A percentile compares a stretch with the other conserved stretches of the same genome.
These are phyloP conservation scores for Chaetogeoica ovagalla DNA, from an alignment of 2,888 invertebrate genomes.

Conservation along the genomic window DNA sequence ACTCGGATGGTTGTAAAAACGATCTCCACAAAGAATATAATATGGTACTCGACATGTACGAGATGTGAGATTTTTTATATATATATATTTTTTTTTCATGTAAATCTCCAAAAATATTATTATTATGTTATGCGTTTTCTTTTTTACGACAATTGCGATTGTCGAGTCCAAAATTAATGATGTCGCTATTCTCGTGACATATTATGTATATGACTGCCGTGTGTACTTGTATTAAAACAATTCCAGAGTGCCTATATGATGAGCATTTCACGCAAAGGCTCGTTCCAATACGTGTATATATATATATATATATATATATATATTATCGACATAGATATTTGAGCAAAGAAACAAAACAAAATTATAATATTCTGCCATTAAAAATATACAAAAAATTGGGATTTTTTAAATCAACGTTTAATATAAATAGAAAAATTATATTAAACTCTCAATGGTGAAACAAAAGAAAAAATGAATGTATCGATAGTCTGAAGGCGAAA, in stretches of 20 bases:
- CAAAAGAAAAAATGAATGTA: too few relatives aligned
- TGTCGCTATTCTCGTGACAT: conserved; percentile 7
- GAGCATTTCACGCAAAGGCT: not conserved
- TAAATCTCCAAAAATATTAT: not conserved
- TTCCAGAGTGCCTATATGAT: not conserved
- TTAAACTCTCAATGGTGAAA: too few relatives aligned
- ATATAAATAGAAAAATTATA: too few relatives aligned
- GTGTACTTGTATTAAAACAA: conserved; percentile 6
- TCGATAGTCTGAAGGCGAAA: too few relatives aligned
- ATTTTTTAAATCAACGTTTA: too few relatives aligned
- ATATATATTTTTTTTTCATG: conserved; percentile 20
- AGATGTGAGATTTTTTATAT: conserved; percentile 6
- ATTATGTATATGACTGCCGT: not conserved
- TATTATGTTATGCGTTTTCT: not conserved
- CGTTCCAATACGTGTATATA: too few relatives aligned
- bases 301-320: too few relatives aligned
- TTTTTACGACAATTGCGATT: conserved; percentile 25
- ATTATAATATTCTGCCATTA: too few relatives aligned
- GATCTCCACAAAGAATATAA: conserved; percentile 12
- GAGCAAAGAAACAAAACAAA: too few relatives aligned
- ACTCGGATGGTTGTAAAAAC: conserved; percentile 3
- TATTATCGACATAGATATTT: too few relatives aligned
- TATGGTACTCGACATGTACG: conserved; percentile 25
- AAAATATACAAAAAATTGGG: too few relatives aligned
- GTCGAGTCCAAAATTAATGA: conserved; percentile 36